Evolutionary conservation across 2,888 invertebrate species (phyloP), one percentile per base, ranked within the genome.

Genomic region (Chrysolina americana): DNA sequence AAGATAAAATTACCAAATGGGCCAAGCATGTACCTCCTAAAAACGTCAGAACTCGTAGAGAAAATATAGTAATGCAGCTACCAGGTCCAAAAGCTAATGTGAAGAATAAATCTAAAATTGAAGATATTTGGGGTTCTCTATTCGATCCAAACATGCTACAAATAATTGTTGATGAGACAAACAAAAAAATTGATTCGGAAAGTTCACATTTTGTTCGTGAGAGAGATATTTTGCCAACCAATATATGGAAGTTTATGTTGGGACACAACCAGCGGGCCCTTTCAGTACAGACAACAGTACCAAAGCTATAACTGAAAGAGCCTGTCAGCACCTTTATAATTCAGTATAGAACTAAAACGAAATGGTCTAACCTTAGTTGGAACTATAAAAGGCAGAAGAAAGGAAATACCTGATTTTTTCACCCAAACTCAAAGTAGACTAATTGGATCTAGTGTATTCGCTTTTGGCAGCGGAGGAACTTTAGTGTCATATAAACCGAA

Each of bases 1-100:
- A 68, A 68, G 56, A 68, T 53, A 41, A 41, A 48, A 53, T 17
- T n/a, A 44, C 59, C 44, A 56, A 56, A 68, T 68, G 68, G 68
- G 44, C 5, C 28, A 44, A 59, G 69, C 62, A 70, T n/a, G 23
- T 19, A 44, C 19, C 63, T 36, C 56, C 68, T 19, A 68, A 23
- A 68, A 68, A 59, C 56, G 41, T 68, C 28, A 62, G 62, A 62
- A 69, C 62, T 19, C 6, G 23, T 59, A 59, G 59, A 28, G n/a
- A 59, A 13, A 59, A n/a, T 59, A 28, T 28, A 28, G 8, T 5
- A 59, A n/a, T 59, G 28, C 59, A 59, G 59, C 23, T 23, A 59
- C 59, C 15, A 59, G n/a, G 59, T 59, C n/a, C 28, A 50, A 50
- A 50, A 50, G 17, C 17, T 17, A 50, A 50, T 50, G 50, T 50